phyloP scores from a whole-genome alignment of 1,140 invertebrate species.

The Calliphora vicina region DNA sequence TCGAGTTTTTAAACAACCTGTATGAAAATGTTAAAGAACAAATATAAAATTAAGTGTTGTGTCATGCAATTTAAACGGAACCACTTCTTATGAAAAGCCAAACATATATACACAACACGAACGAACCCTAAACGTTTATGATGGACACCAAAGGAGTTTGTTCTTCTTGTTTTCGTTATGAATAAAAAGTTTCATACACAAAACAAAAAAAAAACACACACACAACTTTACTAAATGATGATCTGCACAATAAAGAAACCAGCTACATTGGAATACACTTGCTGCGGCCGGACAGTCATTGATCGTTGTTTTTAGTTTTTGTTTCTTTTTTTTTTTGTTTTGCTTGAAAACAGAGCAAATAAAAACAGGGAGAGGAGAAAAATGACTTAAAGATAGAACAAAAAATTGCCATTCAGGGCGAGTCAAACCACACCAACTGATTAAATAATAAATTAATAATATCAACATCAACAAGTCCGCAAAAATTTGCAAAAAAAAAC shows the following conservation, averaged over 20 bases:
- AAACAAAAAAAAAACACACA: neutral
- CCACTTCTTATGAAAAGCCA: neutral
- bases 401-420: slow-evolving; percentile 19
- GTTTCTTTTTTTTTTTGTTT: too few species aligned
- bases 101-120: neutral
- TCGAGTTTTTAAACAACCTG: neutral
- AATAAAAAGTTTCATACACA: neutral
- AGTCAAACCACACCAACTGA: slow-evolving; percentile 37
- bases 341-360: too few species aligned
- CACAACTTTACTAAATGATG: neutral
- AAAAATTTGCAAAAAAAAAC: neutral
- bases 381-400: neutral
- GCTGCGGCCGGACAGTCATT: slow-evolving; percentile 20
- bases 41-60: slow-evolving; percentile 34
- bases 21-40: slow-evolving; percentile 18
- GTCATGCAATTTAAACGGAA: slow-evolving; percentile 34
- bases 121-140: slow-evolving; percentile 14
- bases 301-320: neutral
- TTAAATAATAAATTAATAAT: slow-evolving; percentile 38
- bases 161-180: neutral
- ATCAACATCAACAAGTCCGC: slow-evolving; percentile 35
- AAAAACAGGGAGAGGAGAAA: neutral
- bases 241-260: neutral
- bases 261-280: slow-evolving; percentile 29
- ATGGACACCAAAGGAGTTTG: slow-evolving; percentile 29